Conservation (phyloP, 2,113 vertebrate genomes). For the Malurus cyaneus region DNA sequence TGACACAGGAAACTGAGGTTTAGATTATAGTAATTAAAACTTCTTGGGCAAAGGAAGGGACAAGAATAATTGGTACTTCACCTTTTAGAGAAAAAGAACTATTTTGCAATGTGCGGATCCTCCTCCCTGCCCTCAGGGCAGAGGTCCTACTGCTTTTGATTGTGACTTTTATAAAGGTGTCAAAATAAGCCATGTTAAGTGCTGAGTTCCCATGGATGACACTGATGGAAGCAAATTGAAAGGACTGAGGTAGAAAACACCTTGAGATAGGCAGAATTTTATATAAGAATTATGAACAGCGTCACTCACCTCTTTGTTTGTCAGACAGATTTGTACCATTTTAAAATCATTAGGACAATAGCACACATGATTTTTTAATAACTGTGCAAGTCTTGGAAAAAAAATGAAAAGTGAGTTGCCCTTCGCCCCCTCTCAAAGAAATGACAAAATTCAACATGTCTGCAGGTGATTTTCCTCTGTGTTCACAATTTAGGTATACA, state of each 20-base stretch:
- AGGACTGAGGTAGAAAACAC: neutral
- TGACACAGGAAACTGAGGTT: neutral
- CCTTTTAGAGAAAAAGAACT: neutral
- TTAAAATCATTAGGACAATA: neutral
- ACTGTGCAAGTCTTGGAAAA: neutral
- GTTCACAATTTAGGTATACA: neutral
- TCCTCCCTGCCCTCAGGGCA: neutral
- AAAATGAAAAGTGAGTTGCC: neutral
- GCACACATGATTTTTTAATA: neutral
- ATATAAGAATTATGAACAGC: neutral
- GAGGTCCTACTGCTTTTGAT: neutral
- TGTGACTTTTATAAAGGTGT: neutral
- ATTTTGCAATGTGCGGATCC: neutral
- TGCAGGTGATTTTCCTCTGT: neutral
- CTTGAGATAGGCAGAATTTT: neutral
- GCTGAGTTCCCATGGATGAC: neutral
- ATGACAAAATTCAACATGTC: neutral
- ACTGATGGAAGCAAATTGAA: neutral
- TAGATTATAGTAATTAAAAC: conserved; percentile 37
- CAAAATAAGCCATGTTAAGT: neutral
- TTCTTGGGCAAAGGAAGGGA: neutral
- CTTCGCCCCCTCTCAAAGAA: neutral
- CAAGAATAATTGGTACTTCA: neutral
- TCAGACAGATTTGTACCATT: neutral
- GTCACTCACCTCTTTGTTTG: neutral